Evolutionary conservation across 2,888 invertebrate genomes (phyloP).

Genomic region (Pammene fasciana): DNA sequence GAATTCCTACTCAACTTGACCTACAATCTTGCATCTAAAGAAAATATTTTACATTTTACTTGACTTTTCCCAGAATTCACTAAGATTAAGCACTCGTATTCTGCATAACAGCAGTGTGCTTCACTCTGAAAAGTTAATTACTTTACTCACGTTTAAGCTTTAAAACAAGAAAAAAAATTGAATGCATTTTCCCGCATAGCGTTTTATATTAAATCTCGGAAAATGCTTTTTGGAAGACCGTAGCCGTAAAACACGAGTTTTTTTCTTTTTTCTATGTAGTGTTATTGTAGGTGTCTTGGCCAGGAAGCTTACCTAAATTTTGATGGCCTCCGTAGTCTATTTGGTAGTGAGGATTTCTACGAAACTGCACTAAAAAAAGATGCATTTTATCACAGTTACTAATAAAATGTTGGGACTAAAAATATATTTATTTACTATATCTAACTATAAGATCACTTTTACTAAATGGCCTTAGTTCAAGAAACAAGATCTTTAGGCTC

Average conservation of each 20-base stretch:
- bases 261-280: neutral
- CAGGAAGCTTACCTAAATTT: too few species aligned
- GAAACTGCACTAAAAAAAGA: too few species aligned
- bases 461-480: too few species aligned
- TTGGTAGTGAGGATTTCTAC: too few species aligned
- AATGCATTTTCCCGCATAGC: constrained; percentile 13
- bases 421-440: too few species aligned
- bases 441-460: too few species aligned
- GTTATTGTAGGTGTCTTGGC: too few species aligned
- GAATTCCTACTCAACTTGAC: neutral
- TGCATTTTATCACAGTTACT: too few species aligned
- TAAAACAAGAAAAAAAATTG: constrained; percentile 10
- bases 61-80: constrained; percentile 7
- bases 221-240: neutral
- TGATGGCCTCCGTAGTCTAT: too few species aligned
- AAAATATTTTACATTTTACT: neutral
- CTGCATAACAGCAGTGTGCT: constrained; percentile 5
- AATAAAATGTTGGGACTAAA: too few species aligned
- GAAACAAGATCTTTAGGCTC: too few species aligned
- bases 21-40: neutral
- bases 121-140: constrained; percentile 23
- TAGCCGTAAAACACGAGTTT: neutral
- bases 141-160: constrained; percentile 22
- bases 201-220: constrained; percentile 10
- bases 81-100: constrained; percentile 19